Evolutionary conservation across 1,140 invertebrate genomes (phyloP), one percentile per base, ranked within the genome.

Genomic region (Heliconius himera): DNA sequence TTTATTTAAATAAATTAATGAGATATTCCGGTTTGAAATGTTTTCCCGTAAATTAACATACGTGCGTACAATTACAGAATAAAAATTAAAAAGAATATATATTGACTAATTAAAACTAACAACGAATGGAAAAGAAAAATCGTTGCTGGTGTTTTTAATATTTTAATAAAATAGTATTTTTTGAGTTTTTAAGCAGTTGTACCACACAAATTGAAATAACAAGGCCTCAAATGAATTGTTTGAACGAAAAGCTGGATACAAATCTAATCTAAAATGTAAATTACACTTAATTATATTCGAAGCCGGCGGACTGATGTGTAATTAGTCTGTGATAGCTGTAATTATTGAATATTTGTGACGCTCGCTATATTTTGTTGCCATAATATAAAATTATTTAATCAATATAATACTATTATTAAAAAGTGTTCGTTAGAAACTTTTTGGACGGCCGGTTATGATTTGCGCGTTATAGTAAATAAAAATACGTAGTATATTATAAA

Each of bases 251-350:
- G 38, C 46, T 76, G 74, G 78, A 80, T 80, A 71, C 70, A 56
- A 76, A 73, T 75, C 46, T 76, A 76, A 80, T 76, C 66, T 76
- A 73, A 80, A 76, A 80, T 76, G 78, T 80, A 80, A 76, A 80
- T 77, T 80, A 76, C 49, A 16, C 54, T 76, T 54, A 70, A 80
- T 80, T 80, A 76, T 80, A 72, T 80, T 80, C 38, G 70, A 80
- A 80, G 78, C 74, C 74, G 70, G 13, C 78, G 78, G 74, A 80
- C 78, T 79, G 70, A 18, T 76, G 49, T 74, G 66, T 75, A 80
- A 80, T 80, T 80, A 80, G 78, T 76, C 73, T 71, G 38, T 54
- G 66, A 73, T 80, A 75, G 70, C 73, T 73, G 46, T 80, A 77
- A 77, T 77, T 76, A 80, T 80, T 76, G 33, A 79, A 79, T 79